Percentiles rank a stretch among this genome's conserved stretches.
Conservation (phyloP, 2,888 invertebrate genomes). For the Chymomyza amoena region DNA sequence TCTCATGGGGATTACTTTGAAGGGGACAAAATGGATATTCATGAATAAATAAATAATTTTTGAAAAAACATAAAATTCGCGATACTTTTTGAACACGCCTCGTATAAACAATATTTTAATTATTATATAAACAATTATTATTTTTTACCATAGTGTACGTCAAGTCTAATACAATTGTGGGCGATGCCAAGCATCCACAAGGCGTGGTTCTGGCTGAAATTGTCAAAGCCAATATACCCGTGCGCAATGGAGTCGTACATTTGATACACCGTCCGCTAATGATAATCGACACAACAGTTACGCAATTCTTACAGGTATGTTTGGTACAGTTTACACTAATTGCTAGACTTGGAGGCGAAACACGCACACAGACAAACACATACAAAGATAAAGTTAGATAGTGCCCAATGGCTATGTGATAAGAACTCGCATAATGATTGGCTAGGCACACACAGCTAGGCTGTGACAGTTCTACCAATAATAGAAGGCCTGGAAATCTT, state of each 20-base stretch:
- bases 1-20: no score
- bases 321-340: conserved; percentile 32
- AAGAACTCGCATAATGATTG: conserved; percentile 52
- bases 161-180: conserved; percentile 89
- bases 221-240: conserved; percentile 93
- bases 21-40: no score
- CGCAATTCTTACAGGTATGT: conserved; percentile 90
- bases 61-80: no score
- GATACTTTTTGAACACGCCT: no score
- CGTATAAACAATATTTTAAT: neutral
- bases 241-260: conserved; percentile 95
- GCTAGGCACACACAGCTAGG: conserved; percentile 19
- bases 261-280: conserved; percentile 94
- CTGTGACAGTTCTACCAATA: neutral
- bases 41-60: no score
- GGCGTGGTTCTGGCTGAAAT: conserved; percentile 94
- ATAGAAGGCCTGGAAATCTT: neutral
- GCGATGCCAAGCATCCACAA: conserved; percentile 87
- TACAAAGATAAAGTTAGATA: conserved; percentile 11
- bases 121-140: neutral
- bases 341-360: conserved; percentile 4
- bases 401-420: conserved; percentile 39
- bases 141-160: conserved; percentile 83
- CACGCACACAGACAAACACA: conserved; percentile 13
- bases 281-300: conserved; percentile 93